Base-by-base conservation (phyloP, 2,888 invertebrate genomes). In the Cerceris rybyensis region DNA sequence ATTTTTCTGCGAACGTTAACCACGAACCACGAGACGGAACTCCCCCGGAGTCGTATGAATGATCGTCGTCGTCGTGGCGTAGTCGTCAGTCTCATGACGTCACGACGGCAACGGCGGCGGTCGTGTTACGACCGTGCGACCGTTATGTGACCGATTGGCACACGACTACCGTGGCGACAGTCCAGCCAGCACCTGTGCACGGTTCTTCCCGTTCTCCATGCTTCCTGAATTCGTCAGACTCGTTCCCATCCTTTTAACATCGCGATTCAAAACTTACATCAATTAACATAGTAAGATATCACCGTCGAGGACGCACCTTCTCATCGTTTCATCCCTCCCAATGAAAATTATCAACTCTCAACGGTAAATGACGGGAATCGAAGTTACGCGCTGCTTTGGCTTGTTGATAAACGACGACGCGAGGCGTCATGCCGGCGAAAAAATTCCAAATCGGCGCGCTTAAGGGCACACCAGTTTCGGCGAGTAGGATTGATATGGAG, bases 141-240 rank as follows among this genome's bases (percentile, higher is more conserved):
- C 90, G 91, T 91, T 92, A 91, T 90, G 88, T 91, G 91, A 92
- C 91, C 91, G 90, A 91, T 90, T 90, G 89, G 87, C 89, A 88
- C 88, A 88, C 84, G 88, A 88, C 85, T 79, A 69, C 76, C 71
- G 67, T 70, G 60, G 60, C 54, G 69, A 69, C 61, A 59, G 75
- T 75, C 73, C 49, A 42, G 28, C 14, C 63, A 73, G 87, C 88
- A 87, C 87, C 87, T 86, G 87, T 82, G 72, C 75, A 28, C 28
- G 67, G 8, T 65, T 67, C 77, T 73, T 46, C 65, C 64, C 65
- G 58, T 81, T 83, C 78, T 73, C 75, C 70, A 63, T 64, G 72
- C 65, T 52, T 54, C 14, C 60, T 43, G 65, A 57, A 78, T 78
- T 74, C 74, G 71, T 64, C 59, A 49, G 54, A 46, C 61, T 65